A percentile compares a stretch with the other conserved stretches of the same genome.
Evolutionary conservation across 2,113 vertebrate genomes (phyloP).

Genomic region (Pituophis catenifer): DNA sequence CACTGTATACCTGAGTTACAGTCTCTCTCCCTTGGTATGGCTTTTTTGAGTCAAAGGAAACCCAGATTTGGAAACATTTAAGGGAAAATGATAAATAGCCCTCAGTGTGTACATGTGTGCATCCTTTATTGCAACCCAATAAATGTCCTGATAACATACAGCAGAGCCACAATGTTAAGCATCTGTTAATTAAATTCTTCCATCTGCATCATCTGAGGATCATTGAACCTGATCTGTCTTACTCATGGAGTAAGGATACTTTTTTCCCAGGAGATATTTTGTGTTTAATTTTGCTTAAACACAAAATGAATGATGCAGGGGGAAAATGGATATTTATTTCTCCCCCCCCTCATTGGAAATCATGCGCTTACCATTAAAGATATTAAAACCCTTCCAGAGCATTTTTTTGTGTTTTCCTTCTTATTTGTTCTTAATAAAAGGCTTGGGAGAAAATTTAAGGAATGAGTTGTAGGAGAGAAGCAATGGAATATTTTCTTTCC

Average conservation of each 20-base stretch:
- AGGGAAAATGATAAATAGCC: constrained; percentile 1
- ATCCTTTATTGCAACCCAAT: constrained; percentile 15
- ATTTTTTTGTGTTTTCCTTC: not conserved
- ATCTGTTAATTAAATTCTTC: constrained; percentile 30
- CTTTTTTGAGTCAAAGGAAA: constrained; percentile 3
- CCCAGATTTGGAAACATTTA: not conserved
- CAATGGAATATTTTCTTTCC: not conserved
- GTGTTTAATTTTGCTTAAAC: not conserved
- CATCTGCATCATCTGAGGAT: constrained; percentile 14
- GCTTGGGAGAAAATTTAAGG: not conserved
- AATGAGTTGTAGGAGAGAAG: not conserved
- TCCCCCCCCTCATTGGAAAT: not conserved
- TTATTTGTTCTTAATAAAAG: not conserved
- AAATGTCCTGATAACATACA: constrained; percentile 28
- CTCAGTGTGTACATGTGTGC: not conserved
- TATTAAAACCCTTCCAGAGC: no score
- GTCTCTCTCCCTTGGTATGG: not conserved
- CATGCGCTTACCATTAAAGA: not conserved
- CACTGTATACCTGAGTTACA: not conserved
- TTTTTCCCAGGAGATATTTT: not conserved
- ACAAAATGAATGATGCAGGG: not conserved
- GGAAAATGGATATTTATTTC: not conserved
- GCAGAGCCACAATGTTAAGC: not conserved
- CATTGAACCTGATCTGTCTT: not conserved
- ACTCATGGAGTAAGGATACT: not conserved